A percentile compares a stretch with the other conserved stretches of the same genome.
Conservation (phyloP, 92 coral and sea anemone genomes). For the Pocillopora grandis region DNA sequence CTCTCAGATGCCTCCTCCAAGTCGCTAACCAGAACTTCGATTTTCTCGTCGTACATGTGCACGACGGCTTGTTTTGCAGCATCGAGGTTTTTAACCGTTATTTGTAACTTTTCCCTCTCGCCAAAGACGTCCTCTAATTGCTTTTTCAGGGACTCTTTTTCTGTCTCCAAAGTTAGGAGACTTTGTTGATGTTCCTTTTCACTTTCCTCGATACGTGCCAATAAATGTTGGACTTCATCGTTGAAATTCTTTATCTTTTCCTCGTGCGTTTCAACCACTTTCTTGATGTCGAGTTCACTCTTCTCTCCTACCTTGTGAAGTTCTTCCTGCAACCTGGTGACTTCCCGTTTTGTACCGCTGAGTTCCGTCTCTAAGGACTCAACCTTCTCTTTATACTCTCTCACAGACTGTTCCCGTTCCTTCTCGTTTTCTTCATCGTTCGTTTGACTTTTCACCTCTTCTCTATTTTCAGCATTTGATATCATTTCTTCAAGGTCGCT, state of each 20-base stretch:
- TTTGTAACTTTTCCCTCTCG: constrained; percentile 64
- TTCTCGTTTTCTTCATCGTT: constrained; percentile 34
- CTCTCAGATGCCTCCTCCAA: constrained; percentile 71
- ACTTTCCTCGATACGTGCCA: constrained; percentile 37
- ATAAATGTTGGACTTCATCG: constrained; percentile 42
- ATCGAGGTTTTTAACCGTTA: constrained; percentile 71
- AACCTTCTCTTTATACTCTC: constrained; percentile 38
- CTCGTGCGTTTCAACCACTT: constrained; percentile 17
- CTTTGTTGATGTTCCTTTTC: constrained; percentile 34
- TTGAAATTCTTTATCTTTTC: constrained; percentile 29
- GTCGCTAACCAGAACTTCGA: constrained; percentile 71
- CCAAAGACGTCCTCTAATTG: constrained; percentile 48
- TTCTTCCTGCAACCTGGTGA: constrained; percentile 40
- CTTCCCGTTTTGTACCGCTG: constrained; percentile 6
- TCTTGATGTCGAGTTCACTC: constrained; percentile 26
- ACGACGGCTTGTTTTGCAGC: constrained; percentile 82
- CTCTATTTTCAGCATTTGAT: constrained; percentile 16
- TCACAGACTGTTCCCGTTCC: constrained; percentile 20
- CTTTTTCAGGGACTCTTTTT: constrained; percentile 44
- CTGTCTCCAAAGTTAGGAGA: constrained; percentile 42
- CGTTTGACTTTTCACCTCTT: constrained; percentile 19
- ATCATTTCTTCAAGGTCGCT: constrained; percentile 57
- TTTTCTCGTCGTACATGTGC: constrained; percentile 78
- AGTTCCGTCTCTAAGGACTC: constrained; percentile 52
- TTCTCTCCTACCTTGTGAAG: constrained; percentile 44